Evolutionary conservation across 2,888 invertebrate species (phyloP), one percentile per base, ranked within the genome.

Genomic region (Lithophane socia): DNA sequence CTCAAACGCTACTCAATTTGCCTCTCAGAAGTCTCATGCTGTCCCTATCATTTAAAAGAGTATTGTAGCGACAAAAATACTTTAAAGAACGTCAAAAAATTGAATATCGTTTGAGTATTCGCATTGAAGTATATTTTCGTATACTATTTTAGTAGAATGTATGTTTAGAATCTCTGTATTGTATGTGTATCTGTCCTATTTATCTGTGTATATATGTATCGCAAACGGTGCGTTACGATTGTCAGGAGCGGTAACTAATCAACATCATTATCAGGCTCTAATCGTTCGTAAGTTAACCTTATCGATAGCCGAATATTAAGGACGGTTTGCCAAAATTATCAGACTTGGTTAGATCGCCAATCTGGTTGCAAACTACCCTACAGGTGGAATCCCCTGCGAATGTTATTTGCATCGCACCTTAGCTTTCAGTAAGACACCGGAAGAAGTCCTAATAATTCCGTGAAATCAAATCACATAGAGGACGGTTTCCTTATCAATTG

Each of bases 151-250:
- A 84, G 65, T 86, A 80, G 72, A 73, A 63, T 69, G 75, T 77
- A 77, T 86, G 66, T 77, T 61, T 86, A 84, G 86, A 87, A 87
- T 87, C 86, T 86, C 86, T 77, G 71, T 86, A 76, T 47, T 68
- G 72, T 74, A 49, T 75, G 71, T 82, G 68, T 63, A 65, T 70
- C 8, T 67, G 67, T 85, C 44, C 29, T 76, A 37, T 37, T 37
- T 37, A 29, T 74, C 49, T 85, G 58, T 79, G n/a, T 74, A 66
- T 72, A 9, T 69, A 70, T 72, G 44, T 73, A 18, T 72, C 67
- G 52, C 73, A 68, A 75, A 73, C 21, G n/a, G 47, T 60, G 49
- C 42, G 76, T 84, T 82, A 54, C 64, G 77, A 74, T 79, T 83
- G 81, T 82, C 79, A 84, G 86, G 73, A 24, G 42, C 60, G 64